A percentile compares a stretch with the other conserved stretches of the same genome.
These are phyloP conservation scores for Mesorhabditis sp. DNA, from an alignment of 2,888 invertebrate genomes.

Conservation along the genomic window DNA sequence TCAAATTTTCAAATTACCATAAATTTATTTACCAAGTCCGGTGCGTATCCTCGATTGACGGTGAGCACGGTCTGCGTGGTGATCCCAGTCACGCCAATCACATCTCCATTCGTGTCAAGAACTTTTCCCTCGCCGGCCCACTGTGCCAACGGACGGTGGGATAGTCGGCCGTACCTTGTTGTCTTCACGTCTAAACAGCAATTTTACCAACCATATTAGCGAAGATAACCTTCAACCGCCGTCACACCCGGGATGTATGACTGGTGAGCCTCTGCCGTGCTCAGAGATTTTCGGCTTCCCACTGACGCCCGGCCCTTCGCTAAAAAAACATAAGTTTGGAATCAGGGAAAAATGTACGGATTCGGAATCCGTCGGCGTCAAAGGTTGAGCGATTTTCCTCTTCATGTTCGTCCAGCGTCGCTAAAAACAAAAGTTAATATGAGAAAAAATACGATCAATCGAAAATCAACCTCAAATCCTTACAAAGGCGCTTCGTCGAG, in stretches of 20 bases:
- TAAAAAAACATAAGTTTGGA: not conserved
- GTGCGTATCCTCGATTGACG: too few species aligned
- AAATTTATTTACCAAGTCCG: too few species aligned
- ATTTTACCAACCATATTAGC: not conserved
- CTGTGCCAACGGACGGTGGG: slow-evolving; percentile 3
- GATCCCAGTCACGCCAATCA: not conserved
- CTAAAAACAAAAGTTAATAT: not conserved
- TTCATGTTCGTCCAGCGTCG: not conserved
- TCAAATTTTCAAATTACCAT: too few species aligned
- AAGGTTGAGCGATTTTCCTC: not conserved
- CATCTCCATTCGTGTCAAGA: not conserved
- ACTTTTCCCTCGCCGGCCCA: not conserved
- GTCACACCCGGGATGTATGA: not conserved
- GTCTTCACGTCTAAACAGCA: not conserved
- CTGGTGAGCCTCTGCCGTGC: not conserved
- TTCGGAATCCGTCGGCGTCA: not conserved
- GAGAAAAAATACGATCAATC: too few species aligned
- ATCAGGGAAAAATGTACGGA: not conserved
- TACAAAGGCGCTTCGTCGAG: too few species aligned
- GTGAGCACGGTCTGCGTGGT: too few species aligned
- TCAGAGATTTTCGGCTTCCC: not conserved
- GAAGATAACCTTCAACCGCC: not conserved
- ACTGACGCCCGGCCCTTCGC: not conserved
- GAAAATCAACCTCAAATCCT: too few species aligned
- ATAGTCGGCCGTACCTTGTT: not conserved